Percentiles rank a stretch among this genome's conserved stretches.
These are phyloP conservation scores for Spisula subtruncata DNA, from an alignment of 2,888 invertebrate species.

Conservation along the genomic window DNA sequence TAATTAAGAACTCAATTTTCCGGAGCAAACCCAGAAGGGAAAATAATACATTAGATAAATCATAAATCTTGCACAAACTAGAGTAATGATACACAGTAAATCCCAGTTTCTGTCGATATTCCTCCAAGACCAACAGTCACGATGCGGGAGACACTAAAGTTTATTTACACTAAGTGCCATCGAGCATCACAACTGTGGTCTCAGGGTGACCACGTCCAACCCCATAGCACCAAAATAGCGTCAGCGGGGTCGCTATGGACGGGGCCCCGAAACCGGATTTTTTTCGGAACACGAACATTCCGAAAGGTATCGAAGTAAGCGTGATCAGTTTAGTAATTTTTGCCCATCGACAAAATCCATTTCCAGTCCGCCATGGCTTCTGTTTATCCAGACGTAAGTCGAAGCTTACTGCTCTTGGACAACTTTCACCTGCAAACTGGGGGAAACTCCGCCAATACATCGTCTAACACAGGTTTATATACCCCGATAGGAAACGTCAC, in stretches of 20 bases:
- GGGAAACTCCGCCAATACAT: constrained; percentile 34
- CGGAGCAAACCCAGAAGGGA: too few relatives aligned
- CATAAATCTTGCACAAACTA: not conserved
- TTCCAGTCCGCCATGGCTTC: constrained; percentile 70
- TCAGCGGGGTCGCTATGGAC: constrained; percentile 68
- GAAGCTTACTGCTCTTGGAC: constrained; percentile 54
- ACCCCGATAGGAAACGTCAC: not conserved
- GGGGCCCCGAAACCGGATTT: constrained; percentile 69
- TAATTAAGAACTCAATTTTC: too few relatives aligned
- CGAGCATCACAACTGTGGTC: constrained; percentile 64
- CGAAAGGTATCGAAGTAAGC: constrained; percentile 73
- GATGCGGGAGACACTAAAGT: constrained; percentile 44
- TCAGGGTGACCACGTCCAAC: constrained; percentile 67
- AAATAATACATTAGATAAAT: too few relatives aligned
- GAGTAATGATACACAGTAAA: not conserved
- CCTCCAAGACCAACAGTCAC: constrained; percentile 51
- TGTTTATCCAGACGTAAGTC: constrained; percentile 49
- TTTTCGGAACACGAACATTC: constrained; percentile 71
- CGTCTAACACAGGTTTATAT: not conserved
- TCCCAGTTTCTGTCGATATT: constrained; percentile 2
- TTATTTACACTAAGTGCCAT: constrained; percentile 27
- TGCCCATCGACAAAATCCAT: constrained; percentile 67
- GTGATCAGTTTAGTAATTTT: constrained; percentile 50
- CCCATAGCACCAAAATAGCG: constrained; percentile 67
- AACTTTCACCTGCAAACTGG: constrained; percentile 42